phyloP scores from a whole-genome alignment of 1,140 invertebrate genomes.

The Chrysomallon squamiferum region DNA sequence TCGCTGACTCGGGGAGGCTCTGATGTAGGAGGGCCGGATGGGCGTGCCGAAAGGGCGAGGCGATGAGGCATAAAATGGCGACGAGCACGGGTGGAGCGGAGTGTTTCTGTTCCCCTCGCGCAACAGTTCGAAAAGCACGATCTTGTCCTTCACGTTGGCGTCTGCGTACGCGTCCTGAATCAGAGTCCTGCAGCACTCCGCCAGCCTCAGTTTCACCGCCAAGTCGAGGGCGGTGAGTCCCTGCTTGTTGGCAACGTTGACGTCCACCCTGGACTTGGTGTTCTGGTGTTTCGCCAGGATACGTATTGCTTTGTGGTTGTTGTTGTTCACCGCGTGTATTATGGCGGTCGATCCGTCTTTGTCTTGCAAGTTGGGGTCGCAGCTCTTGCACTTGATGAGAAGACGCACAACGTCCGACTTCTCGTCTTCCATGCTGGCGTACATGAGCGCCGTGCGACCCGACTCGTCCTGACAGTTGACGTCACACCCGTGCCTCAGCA shows the following conservation, averaged over 20 bases:
- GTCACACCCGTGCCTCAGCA: conserved; percentile 73
- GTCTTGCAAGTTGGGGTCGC: conserved; percentile 82
- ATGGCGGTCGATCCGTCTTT: conserved; percentile 64
- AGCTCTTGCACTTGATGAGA: conserved; percentile 78
- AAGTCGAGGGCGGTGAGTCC: conserved; percentile 30
- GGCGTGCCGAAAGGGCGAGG: not conserved
- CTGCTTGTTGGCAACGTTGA: conserved; percentile 24
- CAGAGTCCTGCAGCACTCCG: conserved; percentile 34
- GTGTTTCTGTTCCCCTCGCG: not conserved
- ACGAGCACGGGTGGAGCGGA: not conserved
- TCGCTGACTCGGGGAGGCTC: not conserved
- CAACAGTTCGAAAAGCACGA: not conserved
- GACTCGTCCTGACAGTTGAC: conserved; percentile 90
- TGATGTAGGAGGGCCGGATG: not conserved
- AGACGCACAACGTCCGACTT: conserved; percentile 82
- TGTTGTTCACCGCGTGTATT: conserved; percentile 34
- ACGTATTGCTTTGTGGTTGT: conserved; percentile 28
- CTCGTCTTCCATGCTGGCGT: conserved; percentile 83
- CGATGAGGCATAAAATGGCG: not conserved
- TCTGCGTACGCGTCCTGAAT: conserved; percentile 16
- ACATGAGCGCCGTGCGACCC: conserved; percentile 90
- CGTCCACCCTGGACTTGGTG: conserved; percentile 12
- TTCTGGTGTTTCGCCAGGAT: conserved; percentile 19
- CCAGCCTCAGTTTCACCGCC: conserved; percentile 33
- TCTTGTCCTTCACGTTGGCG: not conserved